phyloP scores from a whole-genome alignment of 2,797 vertebrate genomes.

The Perdix hodgsoniae region DNA sequence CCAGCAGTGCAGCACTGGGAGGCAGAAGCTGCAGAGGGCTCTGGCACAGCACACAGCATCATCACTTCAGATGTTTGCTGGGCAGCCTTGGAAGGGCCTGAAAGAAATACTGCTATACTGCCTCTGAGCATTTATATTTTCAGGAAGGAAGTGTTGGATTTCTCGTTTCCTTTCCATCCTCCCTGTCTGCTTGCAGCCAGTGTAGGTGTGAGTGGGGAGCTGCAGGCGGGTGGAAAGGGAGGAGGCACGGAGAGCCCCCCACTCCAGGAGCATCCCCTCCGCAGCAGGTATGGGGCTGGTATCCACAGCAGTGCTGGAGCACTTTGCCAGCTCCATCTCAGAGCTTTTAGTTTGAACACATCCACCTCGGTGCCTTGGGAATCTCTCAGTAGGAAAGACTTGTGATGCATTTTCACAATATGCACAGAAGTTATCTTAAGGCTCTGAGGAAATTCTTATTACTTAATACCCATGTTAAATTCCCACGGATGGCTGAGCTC shows the following conservation, averaged over 20 bases:
- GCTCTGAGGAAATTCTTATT: slow-evolving; percentile 33
- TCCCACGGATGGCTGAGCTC: slow-evolving; percentile 2
- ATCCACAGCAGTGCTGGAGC: not conserved
- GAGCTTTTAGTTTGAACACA: accelerated
- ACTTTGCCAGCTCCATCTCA: not conserved
- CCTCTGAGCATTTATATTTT: not conserved
- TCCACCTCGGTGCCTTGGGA: not conserved
- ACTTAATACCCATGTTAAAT: slow-evolving; percentile 24
- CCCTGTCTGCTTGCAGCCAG: not conserved
- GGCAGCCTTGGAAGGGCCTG: not conserved
- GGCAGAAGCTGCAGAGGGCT: not conserved
- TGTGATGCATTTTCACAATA: not conserved
- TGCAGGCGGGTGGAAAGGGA: not conserved
- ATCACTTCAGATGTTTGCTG: accelerated
- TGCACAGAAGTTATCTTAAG: not conserved
- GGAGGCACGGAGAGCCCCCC: not conserved
- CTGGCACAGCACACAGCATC: not conserved
- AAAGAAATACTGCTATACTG: accelerated
- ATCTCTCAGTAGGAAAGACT: not conserved
- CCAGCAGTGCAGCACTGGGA: not conserved
- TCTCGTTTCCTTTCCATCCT: not conserved
- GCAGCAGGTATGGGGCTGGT: not conserved
- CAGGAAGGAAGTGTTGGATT: not conserved
- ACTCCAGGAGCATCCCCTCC: not conserved
- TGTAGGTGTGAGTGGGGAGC: accelerated